Percentiles rank a stretch among this genome's conserved stretches.
These are phyloP conservation scores for Pseudomugil tenellus DNA, from an alignment of 2,797 vertebrate genomes.

Conservation along the genomic window DNA sequence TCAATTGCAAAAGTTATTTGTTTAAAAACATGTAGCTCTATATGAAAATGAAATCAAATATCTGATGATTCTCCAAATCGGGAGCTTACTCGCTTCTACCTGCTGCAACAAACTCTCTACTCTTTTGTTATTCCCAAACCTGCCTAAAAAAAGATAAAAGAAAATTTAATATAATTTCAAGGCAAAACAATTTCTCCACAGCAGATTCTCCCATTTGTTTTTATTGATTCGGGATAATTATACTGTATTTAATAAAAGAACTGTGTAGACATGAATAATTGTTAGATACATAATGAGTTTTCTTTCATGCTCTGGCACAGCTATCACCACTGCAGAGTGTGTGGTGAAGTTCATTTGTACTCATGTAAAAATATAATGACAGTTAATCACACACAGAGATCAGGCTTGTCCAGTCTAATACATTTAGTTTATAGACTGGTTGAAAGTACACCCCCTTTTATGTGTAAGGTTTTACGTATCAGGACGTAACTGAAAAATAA, in stretches of 20 bases:
- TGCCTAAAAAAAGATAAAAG: too few relatives aligned
- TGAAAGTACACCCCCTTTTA: background rate
- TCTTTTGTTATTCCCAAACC: background rate
- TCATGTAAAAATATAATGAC: background rate
- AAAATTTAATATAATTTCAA: too few relatives aligned
- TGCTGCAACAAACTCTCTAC: background rate
- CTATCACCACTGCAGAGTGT: constrained; percentile 19
- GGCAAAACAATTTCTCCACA: background rate
- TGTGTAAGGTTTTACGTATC: background rate
- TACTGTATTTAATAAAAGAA: background rate
- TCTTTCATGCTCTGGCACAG: constrained; percentile 37
- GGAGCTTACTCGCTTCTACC: background rate
- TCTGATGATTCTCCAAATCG: background rate
- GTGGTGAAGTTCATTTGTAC: constrained; percentile 1
- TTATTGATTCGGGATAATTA: constrained; percentile 3
- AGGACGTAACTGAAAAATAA: background rate
- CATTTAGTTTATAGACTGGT: background rate
- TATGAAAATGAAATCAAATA: too few relatives aligned
- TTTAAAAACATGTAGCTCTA: too few relatives aligned
- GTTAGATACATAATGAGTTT: constrained; percentile 1
- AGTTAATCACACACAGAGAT: background rate
- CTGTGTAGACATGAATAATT: background rate
- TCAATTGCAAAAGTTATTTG: too few relatives aligned
- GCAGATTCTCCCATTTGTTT: background rate
- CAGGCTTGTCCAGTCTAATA: background rate